Evolutionary conservation across 2,888 invertebrate genomes (phyloP), one percentile per base, ranked within the genome.

Genomic region (Melanchra persicariae): DNA sequence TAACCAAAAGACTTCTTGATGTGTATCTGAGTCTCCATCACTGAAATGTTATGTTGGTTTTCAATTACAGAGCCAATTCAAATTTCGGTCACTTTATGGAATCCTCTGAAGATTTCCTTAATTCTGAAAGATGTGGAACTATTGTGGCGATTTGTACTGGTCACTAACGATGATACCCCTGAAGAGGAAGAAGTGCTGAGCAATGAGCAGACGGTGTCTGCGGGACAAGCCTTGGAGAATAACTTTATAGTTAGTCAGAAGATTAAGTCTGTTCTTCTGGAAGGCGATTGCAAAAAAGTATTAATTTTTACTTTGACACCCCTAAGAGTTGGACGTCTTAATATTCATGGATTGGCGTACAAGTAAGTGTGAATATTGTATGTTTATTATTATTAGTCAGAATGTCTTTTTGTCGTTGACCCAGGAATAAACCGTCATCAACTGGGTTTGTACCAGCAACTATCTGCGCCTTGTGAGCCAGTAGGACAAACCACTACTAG

Each of bases 271-370:
- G 88, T 97, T 7, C 85, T 96, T 24, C 87, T 98, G 58, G 97
- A 97, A 85, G 97, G 97, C 22, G 96, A 96, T 74, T 94, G 95
- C 57, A 96, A 96, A 69, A 97, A 97, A 88, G 95, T 96, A 26
- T 91, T 99, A 51, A 96, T 97, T 61, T 96, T 99, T 78, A 97
- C 97, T 45, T 91, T 99, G 59, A 97, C 97, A 7, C 98, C 99
- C 1, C 96, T 97, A 76, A 96, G 96, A 79, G 97, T 97, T 17
- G 99, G 99, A 0, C 96, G 97, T 65, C 93, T 99, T 37, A 96
- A 96, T 71, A 96, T 99, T 67, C 96, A 97, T 76, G 98, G 98
- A 7, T 94, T 99, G 62, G 97, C 97, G 19, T 98, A 97, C 87
- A 96, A 96, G 94, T 96, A 97, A 87, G 95, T 93, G 24, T 34